Conservation (phyloP, 37 sponge, comb jelly and placozoan genomes). For the Halisarca cf. caerulea region DNA sequence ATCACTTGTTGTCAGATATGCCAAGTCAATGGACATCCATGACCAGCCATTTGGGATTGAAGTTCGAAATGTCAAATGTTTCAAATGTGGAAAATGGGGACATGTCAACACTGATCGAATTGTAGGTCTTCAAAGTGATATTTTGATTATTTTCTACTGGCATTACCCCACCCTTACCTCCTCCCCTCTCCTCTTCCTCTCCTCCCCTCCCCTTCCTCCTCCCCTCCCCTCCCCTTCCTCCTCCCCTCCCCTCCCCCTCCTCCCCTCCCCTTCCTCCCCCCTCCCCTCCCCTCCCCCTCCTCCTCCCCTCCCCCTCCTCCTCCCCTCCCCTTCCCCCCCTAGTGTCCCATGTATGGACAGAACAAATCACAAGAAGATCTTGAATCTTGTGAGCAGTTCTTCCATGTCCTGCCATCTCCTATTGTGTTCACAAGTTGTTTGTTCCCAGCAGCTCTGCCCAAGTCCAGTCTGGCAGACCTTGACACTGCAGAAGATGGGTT, state of each 20-base stretch:
- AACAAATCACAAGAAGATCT: not conserved
- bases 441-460: not conserved
- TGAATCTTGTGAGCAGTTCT: not conserved
- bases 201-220: not conserved
- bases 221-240: not conserved
- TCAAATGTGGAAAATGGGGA: slow-evolving; percentile 94
- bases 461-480: slow-evolving; percentile 35
- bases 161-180: not conserved
- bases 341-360: slow-evolving; percentile 25
- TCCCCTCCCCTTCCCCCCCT: not conserved
- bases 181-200: not conserved
- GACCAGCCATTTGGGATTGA: slow-evolving; percentile 70
- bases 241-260: not conserved
- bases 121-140: slow-evolving; percentile 50
- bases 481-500: slow-evolving; percentile 73
- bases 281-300: not conserved
- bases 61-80: slow-evolving; percentile 89
- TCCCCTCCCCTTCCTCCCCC: not conserved
- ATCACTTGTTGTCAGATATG: not conserved
- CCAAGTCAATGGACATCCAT: slow-evolving; percentile 28
- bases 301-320: not conserved
- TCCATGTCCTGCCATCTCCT: not conserved
- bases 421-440: no score
- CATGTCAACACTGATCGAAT: slow-evolving; percentile 90
- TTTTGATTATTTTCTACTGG: not conserved